A percentile compares a stretch with the other conserved stretches of the same genome.
phyloP scores from a whole-genome alignment of 2,888 invertebrate genomes.

The Liposcelis brunnea region DNA sequence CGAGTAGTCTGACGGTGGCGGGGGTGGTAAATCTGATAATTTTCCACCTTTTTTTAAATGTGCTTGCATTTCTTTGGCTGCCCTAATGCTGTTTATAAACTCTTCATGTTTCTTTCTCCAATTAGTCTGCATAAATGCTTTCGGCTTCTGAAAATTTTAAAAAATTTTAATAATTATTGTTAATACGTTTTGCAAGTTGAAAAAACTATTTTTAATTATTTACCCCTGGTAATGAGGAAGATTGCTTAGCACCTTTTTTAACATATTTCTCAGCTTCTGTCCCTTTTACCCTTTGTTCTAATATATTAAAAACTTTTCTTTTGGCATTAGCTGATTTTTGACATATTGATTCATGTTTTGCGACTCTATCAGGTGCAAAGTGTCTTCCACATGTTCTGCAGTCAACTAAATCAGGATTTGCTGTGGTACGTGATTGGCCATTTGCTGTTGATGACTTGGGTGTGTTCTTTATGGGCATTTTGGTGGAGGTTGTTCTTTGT shows the following conservation, averaged over 20 bases:
- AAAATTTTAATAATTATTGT: no score
- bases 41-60: conserved; percentile 72
- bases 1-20: conserved; percentile 74
- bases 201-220: not conserved
- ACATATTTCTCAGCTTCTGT: conserved; percentile 73
- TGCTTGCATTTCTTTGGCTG: conserved; percentile 70
- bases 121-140: conserved; percentile 35
- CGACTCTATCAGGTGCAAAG: conserved; percentile 65
- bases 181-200: not conserved
- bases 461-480: not conserved
- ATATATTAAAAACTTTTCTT: conserved; percentile 79
- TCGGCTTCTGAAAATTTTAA: conserved; percentile 11
- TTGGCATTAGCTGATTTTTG: conserved; percentile 58
- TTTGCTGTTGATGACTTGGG: no score
- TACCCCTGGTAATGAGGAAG: not conserved
- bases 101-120: conserved; percentile 92
- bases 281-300: conserved; percentile 76
- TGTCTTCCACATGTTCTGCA: conserved; percentile 64
- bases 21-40: conserved; percentile 72
- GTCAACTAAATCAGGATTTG: conserved; percentile 29
- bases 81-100: conserved; percentile 77
- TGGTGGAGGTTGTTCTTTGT: not conserved
- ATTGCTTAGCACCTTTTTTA: conserved; percentile 25
- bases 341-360: conserved; percentile 74
- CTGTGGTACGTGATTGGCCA: conserved; percentile 20